Conservation (phyloP, 2,113 vertebrate species). For the Bufo bufo region DNA sequence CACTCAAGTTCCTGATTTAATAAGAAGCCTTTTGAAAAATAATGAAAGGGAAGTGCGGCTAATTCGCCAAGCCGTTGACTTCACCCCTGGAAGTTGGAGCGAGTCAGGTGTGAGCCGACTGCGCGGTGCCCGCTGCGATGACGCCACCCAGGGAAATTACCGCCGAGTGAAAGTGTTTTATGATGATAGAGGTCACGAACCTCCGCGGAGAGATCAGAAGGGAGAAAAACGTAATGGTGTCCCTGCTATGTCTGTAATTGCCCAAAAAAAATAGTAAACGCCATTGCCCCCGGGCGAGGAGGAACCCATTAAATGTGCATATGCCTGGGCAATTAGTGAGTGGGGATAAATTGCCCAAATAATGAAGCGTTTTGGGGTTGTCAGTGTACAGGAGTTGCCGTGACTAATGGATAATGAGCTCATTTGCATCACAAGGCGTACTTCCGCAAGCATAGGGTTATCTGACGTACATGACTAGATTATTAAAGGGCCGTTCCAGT, state of each 20-base stretch:
- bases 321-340: not conserved
- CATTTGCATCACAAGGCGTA: not conserved
- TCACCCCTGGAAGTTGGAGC: constrained; percentile 5
- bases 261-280: not conserved
- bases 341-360: not conserved
- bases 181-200: constrained; percentile 17
- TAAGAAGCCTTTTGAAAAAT: constrained; percentile 20
- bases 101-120: not conserved
- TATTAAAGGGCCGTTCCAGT: not conserved
- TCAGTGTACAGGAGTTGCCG: not conserved
- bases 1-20: constrained; percentile 25
- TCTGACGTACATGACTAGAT: not conserved
- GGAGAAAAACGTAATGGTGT: not conserved
- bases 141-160: not conserved
- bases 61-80: constrained; percentile 9
- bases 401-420: not conserved
- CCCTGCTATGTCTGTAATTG: not conserved
- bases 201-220: not conserved
- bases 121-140: not conserved
- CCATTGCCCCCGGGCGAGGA: not conserved
- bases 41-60: constrained; percentile 29
- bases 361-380: not conserved
- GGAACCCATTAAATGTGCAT: not conserved
- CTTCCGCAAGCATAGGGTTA: not conserved
- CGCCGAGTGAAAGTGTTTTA: not conserved